These are phyloP conservation scores for Trididemnum miniatum DNA, from an alignment of 23 tunicate genomes.

Conservation along the genomic window DNA sequence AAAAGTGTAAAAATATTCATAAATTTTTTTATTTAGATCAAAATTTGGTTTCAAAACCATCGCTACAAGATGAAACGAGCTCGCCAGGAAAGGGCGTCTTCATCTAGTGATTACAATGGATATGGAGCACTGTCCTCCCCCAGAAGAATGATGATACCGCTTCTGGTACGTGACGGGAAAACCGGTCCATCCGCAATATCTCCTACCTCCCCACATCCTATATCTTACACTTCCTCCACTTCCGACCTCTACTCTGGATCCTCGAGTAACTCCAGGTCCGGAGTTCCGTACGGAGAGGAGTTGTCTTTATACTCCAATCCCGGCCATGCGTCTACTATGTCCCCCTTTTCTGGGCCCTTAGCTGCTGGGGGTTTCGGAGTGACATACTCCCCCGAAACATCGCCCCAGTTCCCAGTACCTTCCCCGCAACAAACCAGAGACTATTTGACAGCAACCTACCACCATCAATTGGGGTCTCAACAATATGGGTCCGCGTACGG, in stretches of 20 bases:
- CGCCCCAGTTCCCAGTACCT: conserved; percentile 4
- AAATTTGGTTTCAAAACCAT: conserved; percentile 89
- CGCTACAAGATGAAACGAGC: conserved; percentile 79
- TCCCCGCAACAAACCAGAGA: conserved; percentile 11
- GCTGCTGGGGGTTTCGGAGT: conserved; percentile 26
- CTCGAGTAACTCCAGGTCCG: not conserved
- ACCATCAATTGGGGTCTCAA: conserved; percentile 33
- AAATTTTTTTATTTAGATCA: conserved; percentile 38
- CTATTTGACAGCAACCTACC: conserved; percentile 45
- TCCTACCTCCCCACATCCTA: not conserved
- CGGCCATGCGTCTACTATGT: not conserved
- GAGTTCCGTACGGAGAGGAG: conserved; percentile 32
- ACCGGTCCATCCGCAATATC: conserved; percentile 45
- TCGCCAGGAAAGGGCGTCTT: conserved; percentile 29
- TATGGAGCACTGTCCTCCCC: conserved; percentile 57
- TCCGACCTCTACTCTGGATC: conserved; percentile 6
- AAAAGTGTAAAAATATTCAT: too few species aligned
- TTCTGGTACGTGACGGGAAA: conserved; percentile 67
- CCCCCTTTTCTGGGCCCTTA: conserved; percentile 27
- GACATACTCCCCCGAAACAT: conserved; percentile 20
- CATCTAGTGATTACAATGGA: conserved; percentile 2
- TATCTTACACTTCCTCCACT: conserved; percentile 5
- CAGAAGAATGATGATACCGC: conserved; percentile 62
- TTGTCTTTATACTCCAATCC: not conserved
- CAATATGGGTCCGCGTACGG: conserved; percentile 34